These are phyloP conservation scores for Nymphalis io DNA, from an alignment of 1,140 invertebrate genomes.

Conservation along the genomic window DNA sequence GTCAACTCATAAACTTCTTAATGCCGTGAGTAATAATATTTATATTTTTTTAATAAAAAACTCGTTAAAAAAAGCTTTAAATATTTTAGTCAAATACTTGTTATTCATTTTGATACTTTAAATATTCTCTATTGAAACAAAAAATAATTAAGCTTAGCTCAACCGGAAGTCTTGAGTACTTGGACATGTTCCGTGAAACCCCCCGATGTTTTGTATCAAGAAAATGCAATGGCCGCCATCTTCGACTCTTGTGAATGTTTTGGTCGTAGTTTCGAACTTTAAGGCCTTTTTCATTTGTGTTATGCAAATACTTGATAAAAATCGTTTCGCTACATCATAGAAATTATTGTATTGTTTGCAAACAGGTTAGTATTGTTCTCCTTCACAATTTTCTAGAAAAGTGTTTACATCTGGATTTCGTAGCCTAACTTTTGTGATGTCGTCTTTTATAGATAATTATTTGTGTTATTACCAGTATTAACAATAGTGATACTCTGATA, in stretches of 20 bases:
- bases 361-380: slow-evolving; percentile 67
- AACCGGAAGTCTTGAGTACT: slow-evolving; percentile 68
- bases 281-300: slow-evolving; percentile 71
- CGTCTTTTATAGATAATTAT: slow-evolving; percentile 47
- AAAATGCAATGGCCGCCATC: slow-evolving; percentile 81
- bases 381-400: slow-evolving; percentile 67
- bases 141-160: slow-evolving; percentile 27
- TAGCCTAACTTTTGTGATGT: slow-evolving; percentile 71
- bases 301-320: slow-evolving; percentile 74
- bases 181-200: slow-evolving; percentile 77
- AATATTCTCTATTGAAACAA: not conserved
- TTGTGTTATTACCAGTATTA: slow-evolving; percentile 23
- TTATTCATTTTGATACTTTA: not conserved
- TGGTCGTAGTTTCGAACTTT: slow-evolving; percentile 79
- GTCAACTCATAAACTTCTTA: slow-evolving; percentile 10
- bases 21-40: not conserved
- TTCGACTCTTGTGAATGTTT: slow-evolving; percentile 81
- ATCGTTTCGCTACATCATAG: slow-evolving; percentile 69
- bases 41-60: not conserved
- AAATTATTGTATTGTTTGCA: slow-evolving; percentile 58
- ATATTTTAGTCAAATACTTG: not conserved
- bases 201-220: slow-evolving; percentile 80
- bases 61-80: not conserved
- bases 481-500: slow-evolving; percentile 8
- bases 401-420: slow-evolving; percentile 81